Conservation (phyloP, 2,888 invertebrate species). For the Drosophila maculinotata region DNA sequence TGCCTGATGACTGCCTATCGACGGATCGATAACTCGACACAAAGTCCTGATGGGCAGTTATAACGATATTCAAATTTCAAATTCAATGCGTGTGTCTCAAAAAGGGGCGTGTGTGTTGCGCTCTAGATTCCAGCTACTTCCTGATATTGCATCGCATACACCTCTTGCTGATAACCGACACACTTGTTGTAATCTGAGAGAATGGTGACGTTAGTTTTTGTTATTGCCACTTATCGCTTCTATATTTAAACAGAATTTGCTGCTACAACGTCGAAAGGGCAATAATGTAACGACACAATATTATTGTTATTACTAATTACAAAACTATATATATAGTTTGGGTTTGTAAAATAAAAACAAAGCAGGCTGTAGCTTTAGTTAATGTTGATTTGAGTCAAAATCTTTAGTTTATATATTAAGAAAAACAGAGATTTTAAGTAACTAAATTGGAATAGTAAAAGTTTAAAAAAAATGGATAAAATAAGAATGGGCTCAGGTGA, state of each 20-base stretch:
- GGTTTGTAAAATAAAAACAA: neutral
- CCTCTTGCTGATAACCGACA: constrained; percentile 33
- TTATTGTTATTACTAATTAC: neutral
- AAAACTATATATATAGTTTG: neutral
- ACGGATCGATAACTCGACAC: neutral
- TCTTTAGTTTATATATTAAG: neutral
- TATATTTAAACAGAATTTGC: constrained; percentile 27
- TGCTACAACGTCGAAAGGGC: constrained; percentile 18
- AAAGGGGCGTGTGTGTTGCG: constrained; percentile 11
- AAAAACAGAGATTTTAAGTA: neutral
- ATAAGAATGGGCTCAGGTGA: neutral
- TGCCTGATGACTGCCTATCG: neutral
- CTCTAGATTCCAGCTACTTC: constrained; percentile 20
- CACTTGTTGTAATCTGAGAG: constrained; percentile 26
- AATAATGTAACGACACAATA: constrained; percentile 2
- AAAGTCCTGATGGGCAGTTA: neutral
- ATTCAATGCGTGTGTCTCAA: neutral
- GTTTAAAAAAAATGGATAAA: constrained; percentile 1
- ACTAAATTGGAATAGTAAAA: constrained; percentile 6
- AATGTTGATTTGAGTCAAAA: neutral
- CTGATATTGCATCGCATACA: constrained; percentile 4
- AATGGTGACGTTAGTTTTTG: constrained; percentile 48
- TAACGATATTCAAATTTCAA: neutral
- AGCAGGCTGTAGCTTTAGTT: neutral
- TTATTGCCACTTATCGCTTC: constrained; percentile 20